phyloP scores from a whole-genome alignment of 2,888 invertebrate genomes.

The Drosophila mulleri region DNA sequence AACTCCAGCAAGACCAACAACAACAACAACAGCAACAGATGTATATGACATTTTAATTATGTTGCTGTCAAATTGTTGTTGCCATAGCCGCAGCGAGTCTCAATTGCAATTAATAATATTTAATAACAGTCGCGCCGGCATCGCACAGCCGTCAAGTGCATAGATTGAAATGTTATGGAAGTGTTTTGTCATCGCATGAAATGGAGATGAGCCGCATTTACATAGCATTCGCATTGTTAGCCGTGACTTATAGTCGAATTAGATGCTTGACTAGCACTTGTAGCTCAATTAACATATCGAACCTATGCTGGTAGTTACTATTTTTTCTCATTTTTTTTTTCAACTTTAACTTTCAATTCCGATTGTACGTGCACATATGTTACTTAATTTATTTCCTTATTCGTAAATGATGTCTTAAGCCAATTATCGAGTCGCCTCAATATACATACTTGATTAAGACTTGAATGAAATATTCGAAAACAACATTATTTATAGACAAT shows the following conservation, averaged over 20 bases:
- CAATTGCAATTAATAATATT: constrained; percentile 78
- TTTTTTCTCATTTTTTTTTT: too few relatives aligned
- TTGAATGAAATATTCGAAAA: constrained; percentile 8
- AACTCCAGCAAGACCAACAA: constrained; percentile 10
- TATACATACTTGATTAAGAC: constrained; percentile 7
- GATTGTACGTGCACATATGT: not conserved
- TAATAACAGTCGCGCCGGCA: constrained; percentile 73
- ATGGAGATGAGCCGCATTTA: constrained; percentile 52
- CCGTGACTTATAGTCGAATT: constrained; percentile 45
- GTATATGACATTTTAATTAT: constrained; percentile 79
- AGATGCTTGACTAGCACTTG: constrained; percentile 19
- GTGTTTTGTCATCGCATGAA: constrained; percentile 70
- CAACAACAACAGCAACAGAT: constrained; percentile 26
- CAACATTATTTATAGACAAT: not conserved
- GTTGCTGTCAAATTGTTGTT: constrained; percentile 73
- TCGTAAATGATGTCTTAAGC: not conserved
- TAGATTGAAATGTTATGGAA: constrained; percentile 69
- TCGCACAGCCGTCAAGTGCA: constrained; percentile 60
- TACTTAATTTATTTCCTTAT: constrained; percentile 29
- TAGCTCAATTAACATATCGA: constrained; percentile 16
- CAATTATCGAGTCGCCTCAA: constrained; percentile 6
- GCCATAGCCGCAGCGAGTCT: constrained; percentile 39
- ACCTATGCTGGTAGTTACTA: constrained; percentile 4
- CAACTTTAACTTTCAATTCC: not conserved
- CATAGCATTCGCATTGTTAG: constrained; percentile 37